Percentiles rank a stretch among this genome's conserved stretches.
Evolutionary conservation across 2,888 invertebrate genomes (phyloP).

Genomic region (Notodonta ziczac): DNA sequence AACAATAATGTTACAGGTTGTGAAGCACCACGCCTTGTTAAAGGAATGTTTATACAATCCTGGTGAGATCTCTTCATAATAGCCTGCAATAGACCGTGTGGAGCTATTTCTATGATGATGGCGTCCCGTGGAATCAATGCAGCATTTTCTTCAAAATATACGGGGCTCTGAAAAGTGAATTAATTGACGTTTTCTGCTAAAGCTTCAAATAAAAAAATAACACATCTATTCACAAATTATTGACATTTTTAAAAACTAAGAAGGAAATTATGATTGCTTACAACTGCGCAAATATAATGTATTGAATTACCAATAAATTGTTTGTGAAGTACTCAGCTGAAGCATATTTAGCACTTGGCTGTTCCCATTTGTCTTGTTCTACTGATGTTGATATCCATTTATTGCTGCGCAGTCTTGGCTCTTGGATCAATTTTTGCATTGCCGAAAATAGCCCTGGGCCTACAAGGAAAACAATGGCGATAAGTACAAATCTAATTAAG

Average conservation of each 20-base stretch:
- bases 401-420: constrained; percentile 86
- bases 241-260: too few relatives aligned
- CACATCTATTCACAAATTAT: too few relatives aligned
- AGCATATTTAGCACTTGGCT: constrained; percentile 84
- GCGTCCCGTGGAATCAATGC: constrained; percentile 89
- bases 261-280: too few relatives aligned
- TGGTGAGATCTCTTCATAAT: constrained; percentile 90
- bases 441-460: too few relatives aligned
- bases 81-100: constrained; percentile 93
- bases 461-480: too few relatives aligned
- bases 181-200: too few relatives aligned
- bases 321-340: constrained; percentile 94
- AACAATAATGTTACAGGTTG: constrained; percentile 84
- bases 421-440: constrained; percentile 69
- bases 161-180: too few relatives aligned
- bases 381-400: constrained; percentile 94
- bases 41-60: constrained; percentile 87
- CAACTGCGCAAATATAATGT: too few relatives aligned
- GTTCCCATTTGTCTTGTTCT: constrained; percentile 87
- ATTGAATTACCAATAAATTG: constrained; percentile 85
- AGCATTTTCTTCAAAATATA: too few relatives aligned
- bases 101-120: constrained; percentile 93
- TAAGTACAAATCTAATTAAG: too few relatives aligned
- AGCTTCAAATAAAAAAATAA: too few relatives aligned
- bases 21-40: constrained; percentile 87